Evolutionary conservation across 2,797 vertebrate species (phyloP).

Genomic region (Chelonia mydas): DNA sequence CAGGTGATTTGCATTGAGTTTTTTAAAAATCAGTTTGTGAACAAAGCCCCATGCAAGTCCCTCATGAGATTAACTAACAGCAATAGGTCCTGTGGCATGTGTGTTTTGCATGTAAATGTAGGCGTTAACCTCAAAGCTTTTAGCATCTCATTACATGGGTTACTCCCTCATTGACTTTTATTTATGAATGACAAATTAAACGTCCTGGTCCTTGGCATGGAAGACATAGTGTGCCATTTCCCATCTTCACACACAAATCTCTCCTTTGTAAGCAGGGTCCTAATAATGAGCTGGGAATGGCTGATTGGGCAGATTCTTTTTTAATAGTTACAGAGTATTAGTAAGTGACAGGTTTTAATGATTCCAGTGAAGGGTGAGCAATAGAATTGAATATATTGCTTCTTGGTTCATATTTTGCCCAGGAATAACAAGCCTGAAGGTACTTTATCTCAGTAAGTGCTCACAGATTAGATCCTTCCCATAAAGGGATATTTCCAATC

Average conservation of each 20-base stretch:
- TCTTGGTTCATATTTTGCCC: neutral
- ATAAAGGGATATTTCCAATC: neutral
- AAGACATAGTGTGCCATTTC: neutral
- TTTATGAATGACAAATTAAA: neutral
- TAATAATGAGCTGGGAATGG: neutral
- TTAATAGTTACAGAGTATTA: neutral
- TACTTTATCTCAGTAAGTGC: neutral
- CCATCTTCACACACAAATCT: neutral
- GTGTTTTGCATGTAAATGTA: neutral
- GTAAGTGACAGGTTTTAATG: neutral
- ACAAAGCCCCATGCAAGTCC: neutral
- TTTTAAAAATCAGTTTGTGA: neutral
- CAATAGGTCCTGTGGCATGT: neutral
- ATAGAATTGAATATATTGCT: neutral
- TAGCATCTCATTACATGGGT: slow-evolving; percentile 7
- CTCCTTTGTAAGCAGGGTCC: neutral
- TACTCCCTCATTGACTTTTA: neutral
- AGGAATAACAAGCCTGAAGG: neutral
- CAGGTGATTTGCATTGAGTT: neutral
- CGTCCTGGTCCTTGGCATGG: neutral
- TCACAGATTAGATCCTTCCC: accelerated
- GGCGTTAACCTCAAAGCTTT: neutral
- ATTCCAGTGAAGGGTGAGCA: neutral
- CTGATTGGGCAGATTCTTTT: neutral
- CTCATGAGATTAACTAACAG: neutral